These are phyloP conservation scores for Chrosomus eos DNA, from an alignment of 2,797 vertebrate genomes.

Conservation along the genomic window DNA sequence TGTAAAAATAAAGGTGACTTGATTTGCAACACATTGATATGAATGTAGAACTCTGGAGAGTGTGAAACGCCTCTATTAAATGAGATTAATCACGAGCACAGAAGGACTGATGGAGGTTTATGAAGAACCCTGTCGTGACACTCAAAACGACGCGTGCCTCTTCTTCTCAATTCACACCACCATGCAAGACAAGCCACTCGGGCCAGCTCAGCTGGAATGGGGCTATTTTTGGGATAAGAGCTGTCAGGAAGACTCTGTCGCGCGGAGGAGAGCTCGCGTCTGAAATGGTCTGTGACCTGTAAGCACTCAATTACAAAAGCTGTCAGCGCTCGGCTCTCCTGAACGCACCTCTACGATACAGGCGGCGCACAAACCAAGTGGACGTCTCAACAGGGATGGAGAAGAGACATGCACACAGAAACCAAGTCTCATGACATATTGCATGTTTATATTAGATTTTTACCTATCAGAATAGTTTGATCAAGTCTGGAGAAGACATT, in stretches of 20 bases:
- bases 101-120: conserved; percentile 13
- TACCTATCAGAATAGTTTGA: neutral
- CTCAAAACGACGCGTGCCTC: neutral
- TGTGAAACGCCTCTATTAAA: neutral
- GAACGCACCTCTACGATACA: conserved; percentile 26
- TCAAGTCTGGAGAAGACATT: neutral
- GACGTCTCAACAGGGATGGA: neutral
- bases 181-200: conserved; percentile 13
- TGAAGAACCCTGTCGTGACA: neutral
- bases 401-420: neutral
- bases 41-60: neutral
- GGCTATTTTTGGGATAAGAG: conserved; percentile 42
- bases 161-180: conserved; percentile 29
- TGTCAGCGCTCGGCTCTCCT: conserved; percentile 41
- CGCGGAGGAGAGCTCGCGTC: neutral
- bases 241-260: conserved; percentile 47
- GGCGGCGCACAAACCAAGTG: neutral
- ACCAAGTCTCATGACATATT: neutral
- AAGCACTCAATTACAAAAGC: conserved; percentile 55
- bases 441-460: neutral
- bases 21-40: neutral
- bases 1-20: neutral
- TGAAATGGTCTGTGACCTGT: conserved; percentile 58
- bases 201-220: conserved; percentile 26
- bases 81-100: neutral